Evolutionary conservation across 1,140 invertebrate species (phyloP).

Genomic region (Tigriopus japonicus): DNA sequence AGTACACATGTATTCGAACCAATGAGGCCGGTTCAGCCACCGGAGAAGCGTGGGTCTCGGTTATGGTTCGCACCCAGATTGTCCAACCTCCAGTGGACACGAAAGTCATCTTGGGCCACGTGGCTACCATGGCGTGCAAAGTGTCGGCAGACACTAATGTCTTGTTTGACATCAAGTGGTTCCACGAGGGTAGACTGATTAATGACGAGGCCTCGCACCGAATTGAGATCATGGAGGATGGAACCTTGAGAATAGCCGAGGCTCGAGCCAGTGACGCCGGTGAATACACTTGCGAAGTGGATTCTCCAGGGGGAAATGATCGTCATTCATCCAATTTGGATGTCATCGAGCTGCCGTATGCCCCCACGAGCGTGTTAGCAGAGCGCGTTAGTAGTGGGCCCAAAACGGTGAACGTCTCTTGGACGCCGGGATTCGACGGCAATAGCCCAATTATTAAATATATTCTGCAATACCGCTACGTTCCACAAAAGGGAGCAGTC

Average conservation of each 20-base stretch:
- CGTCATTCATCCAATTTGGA: slow-evolving; percentile 58
- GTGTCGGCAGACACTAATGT: slow-evolving; percentile 77
- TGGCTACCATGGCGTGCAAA: slow-evolving; percentile 74
- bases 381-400: slow-evolving; percentile 28
- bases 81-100: slow-evolving; percentile 74
- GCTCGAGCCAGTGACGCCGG: slow-evolving; percentile 32
- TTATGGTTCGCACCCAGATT: slow-evolving; percentile 76
- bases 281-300: slow-evolving; percentile 27
- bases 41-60: slow-evolving; percentile 55
- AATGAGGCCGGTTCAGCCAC: slow-evolving; percentile 71
- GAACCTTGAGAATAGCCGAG: slow-evolving; percentile 28
- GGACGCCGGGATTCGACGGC: slow-evolving; percentile 89
- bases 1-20: slow-evolving; percentile 65
- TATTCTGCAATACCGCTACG: slow-evolving; percentile 72
- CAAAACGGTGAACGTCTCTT: slow-evolving; percentile 60
- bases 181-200: slow-evolving; percentile 42
- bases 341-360: slow-evolving; percentile 82
- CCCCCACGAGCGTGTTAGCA: slow-evolving; percentile 67
- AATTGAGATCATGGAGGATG: slow-evolving; percentile 25
- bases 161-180: slow-evolving; percentile 78
- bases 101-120: slow-evolving; percentile 60
- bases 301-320: slow-evolving; percentile 58
- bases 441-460: slow-evolving; percentile 86
- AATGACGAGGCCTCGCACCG: slow-evolving; percentile 16
- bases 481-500: slow-evolving; percentile 27